Conservation (phyloP, 2,797 vertebrate genomes). For the Anolis apletophallus region DNA sequence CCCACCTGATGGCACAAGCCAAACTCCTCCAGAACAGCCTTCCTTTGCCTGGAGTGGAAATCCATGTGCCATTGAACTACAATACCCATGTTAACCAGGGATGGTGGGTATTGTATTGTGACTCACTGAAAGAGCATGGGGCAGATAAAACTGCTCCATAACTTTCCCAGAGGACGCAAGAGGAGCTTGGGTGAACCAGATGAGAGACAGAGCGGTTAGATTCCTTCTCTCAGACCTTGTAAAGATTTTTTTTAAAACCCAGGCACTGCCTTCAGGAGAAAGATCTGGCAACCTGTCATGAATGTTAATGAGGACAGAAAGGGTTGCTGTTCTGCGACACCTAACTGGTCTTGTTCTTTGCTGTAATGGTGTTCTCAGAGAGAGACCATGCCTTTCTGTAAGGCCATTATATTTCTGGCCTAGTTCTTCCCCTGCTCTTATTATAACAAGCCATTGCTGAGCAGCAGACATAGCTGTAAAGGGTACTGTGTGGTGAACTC, state of each 20-base stretch:
- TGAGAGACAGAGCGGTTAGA: not conserved
- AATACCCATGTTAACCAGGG: too few relatives aligned
- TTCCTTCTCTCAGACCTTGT: not conserved
- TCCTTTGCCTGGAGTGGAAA: not conserved
- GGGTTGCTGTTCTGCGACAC: not conserved
- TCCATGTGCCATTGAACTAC: too few relatives aligned
- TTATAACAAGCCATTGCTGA: slow-evolving; percentile 27
- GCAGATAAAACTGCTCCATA: not conserved
- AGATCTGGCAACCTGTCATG: not conserved
- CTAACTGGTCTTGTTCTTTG: slow-evolving; percentile 13
- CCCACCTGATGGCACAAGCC: not conserved
- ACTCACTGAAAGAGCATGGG: too few relatives aligned
- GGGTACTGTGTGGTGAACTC: slow-evolving; percentile 2
- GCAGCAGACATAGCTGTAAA: slow-evolving; percentile 10
- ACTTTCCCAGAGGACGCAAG: not conserved
- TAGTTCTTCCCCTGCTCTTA: not conserved
- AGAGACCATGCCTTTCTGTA: not conserved
- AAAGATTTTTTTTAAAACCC: not conserved
- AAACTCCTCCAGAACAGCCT: not conserved
- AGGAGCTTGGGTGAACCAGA: not conserved
- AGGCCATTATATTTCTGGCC: not conserved
- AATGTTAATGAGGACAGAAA: not conserved
- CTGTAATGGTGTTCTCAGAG: slow-evolving; percentile 13
- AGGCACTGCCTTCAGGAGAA: not conserved
- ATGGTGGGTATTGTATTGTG: too few relatives aligned